These are phyloP conservation scores for Probosciger aterrimus DNA, from an alignment of 2,113 vertebrate species.

Conservation along the genomic window DNA sequence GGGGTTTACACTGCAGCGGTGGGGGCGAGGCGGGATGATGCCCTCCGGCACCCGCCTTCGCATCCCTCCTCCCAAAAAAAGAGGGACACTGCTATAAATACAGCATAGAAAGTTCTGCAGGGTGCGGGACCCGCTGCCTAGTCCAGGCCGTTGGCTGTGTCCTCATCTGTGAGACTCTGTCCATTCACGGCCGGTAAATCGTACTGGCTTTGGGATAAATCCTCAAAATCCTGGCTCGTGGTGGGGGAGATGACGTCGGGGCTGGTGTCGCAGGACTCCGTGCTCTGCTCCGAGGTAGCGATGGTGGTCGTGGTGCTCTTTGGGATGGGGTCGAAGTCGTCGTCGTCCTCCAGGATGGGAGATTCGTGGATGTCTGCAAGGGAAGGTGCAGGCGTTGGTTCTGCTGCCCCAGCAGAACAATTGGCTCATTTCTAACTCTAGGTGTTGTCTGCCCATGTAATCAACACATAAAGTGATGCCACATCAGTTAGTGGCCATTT, in stretches of 20 bases:
- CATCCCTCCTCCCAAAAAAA: background rate
- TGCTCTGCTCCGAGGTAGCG: slow-evolving; percentile 91
- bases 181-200: slow-evolving; percentile 79
- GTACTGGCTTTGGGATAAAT: slow-evolving; percentile 81
- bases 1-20: background rate
- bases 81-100: background rate
- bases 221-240: slow-evolving; percentile 90
- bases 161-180: slow-evolving; percentile 70
- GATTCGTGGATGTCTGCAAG: slow-evolving; percentile 84
- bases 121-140: background rate
- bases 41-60: background rate
- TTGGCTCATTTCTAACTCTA: background rate
- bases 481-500: fast-evolving
- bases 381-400: fast-evolving
- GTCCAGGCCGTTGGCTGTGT: slow-evolving; percentile 7
- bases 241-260: slow-evolving; percentile 88
- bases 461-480: background rate
- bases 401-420: fast-evolving
- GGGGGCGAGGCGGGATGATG: background rate
- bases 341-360: slow-evolving; percentile 85
- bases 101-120: background rate
- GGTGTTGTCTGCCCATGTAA: background rate
- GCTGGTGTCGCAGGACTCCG: slow-evolving; percentile 92
- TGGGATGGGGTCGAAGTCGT: slow-evolving; percentile 85
- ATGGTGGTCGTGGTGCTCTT: slow-evolving; percentile 82